Base-by-base conservation (phyloP, 92 coral and sea anemone genomes). In the Siderastrea radians region DNA sequence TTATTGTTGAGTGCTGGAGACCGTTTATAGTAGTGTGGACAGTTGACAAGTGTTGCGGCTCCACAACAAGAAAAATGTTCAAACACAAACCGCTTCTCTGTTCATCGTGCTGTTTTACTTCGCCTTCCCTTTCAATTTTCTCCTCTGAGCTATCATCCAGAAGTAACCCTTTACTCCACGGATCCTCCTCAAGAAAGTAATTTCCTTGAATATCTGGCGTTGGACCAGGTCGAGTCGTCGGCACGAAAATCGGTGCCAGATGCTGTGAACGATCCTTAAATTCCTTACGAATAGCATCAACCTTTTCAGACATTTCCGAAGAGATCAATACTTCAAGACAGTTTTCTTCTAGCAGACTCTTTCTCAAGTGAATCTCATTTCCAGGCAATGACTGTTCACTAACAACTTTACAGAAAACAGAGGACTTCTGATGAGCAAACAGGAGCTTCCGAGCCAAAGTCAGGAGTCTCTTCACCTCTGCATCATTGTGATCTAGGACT, bases 101-200 rank as follows among this genome's bases (percentile, higher is more conserved):
- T 78, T 15, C 59, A 2, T 44, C 81, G 47, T 70, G 46, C 68
- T 59, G 13, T 12, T 51, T 61, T 45, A 8, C 78, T 46, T 74
- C 80, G 4, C 16, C 81, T 1, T 65, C 68, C 8, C 14, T 51
- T 7, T 45, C 58, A 43, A 47, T 26, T 26, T 26, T 61, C 3
- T 72, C 80, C 45, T 80, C 62, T 17, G 47, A 7, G 12, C 16
- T 38, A 3, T 67, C 92, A 15, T 77, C 75, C 61, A 9, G 47
- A 3, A 26, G 65, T 7, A 48, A 5, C 3, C 74, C 72, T 46
- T 70, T 66, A 9, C 59, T 62, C 92, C 92, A 89, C 1, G 92
- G 92, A 83, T 89, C 82, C 1, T 89, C 88, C 66, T 75, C 84
- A 16, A 89, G 83, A 68, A 61, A 67, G 15, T 74, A 77, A 63